phyloP scores from a whole-genome alignment of 2,888 invertebrate species.

The Myopa testacea region DNA sequence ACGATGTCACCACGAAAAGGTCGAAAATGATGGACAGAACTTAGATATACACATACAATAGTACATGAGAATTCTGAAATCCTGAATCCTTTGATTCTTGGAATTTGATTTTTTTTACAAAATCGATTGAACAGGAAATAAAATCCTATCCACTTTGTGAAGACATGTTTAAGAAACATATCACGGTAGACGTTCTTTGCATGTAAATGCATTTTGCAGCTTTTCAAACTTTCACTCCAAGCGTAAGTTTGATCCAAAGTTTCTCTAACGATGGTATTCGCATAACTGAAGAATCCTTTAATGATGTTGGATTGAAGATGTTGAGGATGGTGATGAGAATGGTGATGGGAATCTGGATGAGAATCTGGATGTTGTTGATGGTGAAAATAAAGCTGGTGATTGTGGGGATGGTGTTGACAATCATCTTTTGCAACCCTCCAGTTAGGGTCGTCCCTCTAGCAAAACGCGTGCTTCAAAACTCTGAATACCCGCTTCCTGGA shows the following conservation, averaged over 20 bases:
- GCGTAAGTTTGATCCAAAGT: not conserved
- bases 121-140: too few relatives aligned
- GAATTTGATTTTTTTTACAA: too few relatives aligned
- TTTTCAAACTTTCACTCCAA: constrained; percentile 15
- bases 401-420: constrained; percentile 2
- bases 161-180: not conserved
- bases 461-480: constrained; percentile 8
- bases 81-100: too few relatives aligned
- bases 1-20: too few relatives aligned
- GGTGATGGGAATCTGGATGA: too few relatives aligned
- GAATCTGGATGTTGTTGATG: not conserved
- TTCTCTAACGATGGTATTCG: constrained; percentile 10
- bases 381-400: not conserved
- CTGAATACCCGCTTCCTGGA: constrained; percentile 9
- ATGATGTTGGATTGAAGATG: not conserved
- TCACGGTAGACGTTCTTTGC: not conserved
- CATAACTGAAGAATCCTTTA: constrained; percentile 9
- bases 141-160: too few relatives aligned
- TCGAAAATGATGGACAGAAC: too few relatives aligned
- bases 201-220: not conserved
- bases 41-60: too few relatives aligned
- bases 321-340: too few relatives aligned
- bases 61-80: too few relatives aligned
- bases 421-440: constrained; percentile 14
- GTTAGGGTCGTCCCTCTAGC: constrained; percentile 24